These are phyloP conservation scores for Aspidiotus destructor DNA, from an alignment of 2,888 invertebrate species.

Conservation along the genomic window DNA sequence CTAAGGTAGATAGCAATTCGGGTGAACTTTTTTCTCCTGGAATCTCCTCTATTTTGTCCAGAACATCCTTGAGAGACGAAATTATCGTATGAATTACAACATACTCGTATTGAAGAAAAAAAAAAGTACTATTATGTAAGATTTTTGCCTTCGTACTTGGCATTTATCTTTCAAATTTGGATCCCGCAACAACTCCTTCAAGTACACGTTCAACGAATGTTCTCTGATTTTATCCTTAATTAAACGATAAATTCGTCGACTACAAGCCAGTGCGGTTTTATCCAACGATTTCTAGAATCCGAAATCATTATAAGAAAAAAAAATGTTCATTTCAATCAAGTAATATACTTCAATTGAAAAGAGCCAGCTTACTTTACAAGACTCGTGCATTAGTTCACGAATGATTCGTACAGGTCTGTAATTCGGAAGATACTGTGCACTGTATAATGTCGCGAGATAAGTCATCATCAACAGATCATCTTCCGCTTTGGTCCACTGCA, in stretches of 20 bases:
- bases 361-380: constrained; percentile 7
- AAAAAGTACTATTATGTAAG: no score
- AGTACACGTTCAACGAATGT: constrained; percentile 1
- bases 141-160: neutral
- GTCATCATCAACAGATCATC: constrained; percentile 22
- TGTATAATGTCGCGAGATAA: constrained; percentile 14
- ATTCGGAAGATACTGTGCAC: neutral
- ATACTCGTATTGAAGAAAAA: no score
- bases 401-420: neutral
- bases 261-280: constrained; percentile 15
- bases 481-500: constrained; percentile 18
- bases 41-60: constrained; percentile 5
- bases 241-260: constrained; percentile 13
- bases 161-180: constrained; percentile 1
- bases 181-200: constrained; percentile 12
- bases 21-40: neutral
- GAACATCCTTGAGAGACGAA: constrained; percentile 6
- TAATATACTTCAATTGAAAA: neutral
- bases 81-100: neutral
- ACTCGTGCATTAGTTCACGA: constrained; percentile 13
- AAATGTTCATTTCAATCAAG: neutral
- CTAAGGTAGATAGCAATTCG: neutral
- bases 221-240: constrained; percentile 8
- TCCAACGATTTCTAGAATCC: constrained; percentile 10
- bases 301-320: neutral